These are phyloP conservation scores for Vanacampus margaritifer DNA, from an alignment of 2,113 vertebrate species.

Conservation along the genomic window DNA sequence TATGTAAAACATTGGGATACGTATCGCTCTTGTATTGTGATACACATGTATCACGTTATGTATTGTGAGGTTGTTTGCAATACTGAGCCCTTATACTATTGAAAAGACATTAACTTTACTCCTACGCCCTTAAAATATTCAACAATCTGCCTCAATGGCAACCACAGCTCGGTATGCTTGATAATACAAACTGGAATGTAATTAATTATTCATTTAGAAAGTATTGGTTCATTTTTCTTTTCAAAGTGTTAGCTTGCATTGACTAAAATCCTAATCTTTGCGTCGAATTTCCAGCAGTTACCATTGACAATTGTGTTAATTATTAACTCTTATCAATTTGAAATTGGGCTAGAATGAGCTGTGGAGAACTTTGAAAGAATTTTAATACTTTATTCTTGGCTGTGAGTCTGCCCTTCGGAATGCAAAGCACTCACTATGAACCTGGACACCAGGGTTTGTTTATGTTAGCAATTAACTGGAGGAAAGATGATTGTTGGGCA, in stretches of 20 bases:
- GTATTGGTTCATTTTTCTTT: constrained; percentile 27
- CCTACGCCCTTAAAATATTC: constrained; percentile 47
- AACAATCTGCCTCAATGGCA: constrained; percentile 32
- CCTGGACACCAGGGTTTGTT: constrained; percentile 67
- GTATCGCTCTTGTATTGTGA: no score
- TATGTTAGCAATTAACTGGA: constrained; percentile 71
- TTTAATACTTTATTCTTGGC: background rate
- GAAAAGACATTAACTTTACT: constrained; percentile 35
- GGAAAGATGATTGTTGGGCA: constrained; percentile 67
- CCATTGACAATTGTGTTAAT: background rate
- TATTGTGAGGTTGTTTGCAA: no score
- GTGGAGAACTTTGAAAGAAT: constrained; percentile 26
- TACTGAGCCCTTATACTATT: background rate
- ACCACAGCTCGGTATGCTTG: constrained; percentile 26
- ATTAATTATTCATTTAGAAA: constrained; percentile 49
- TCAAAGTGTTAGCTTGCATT: constrained; percentile 13
- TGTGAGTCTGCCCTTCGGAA: constrained; percentile 28
- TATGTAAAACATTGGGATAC: no score
- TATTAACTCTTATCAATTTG: background rate
- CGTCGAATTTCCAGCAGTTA: constrained; percentile 21
- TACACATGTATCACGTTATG: no score
- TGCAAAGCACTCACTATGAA: constrained; percentile 44
- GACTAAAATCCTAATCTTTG: constrained; percentile 9
- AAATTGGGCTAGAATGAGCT: background rate
- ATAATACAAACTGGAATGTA: constrained; percentile 33